A percentile compares a stretch with the other conserved stretches of the same genome.
Conservation (phyloP, 2,888 invertebrate species). For the Drosophila seclusa region DNA sequence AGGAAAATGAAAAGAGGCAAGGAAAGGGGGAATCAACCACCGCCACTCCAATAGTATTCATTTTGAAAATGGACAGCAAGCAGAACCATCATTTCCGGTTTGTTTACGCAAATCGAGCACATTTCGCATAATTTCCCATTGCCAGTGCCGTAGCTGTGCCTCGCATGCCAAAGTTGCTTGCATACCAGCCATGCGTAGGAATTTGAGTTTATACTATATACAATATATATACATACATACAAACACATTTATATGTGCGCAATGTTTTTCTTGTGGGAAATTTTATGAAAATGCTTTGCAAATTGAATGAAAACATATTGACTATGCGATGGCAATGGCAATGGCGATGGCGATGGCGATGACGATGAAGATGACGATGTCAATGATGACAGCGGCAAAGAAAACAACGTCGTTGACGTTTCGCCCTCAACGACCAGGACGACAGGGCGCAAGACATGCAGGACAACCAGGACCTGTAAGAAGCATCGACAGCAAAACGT, state of each 20-base stretch:
- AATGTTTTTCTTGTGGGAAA: constrained; percentile 80
- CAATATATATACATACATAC: constrained; percentile 4
- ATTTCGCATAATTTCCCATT: constrained; percentile 82
- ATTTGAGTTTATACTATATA: constrained; percentile 24
- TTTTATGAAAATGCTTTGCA: constrained; percentile 81
- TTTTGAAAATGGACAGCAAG: constrained; percentile 72
- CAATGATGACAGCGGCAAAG: constrained; percentile 66
- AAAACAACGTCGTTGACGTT: constrained; percentile 74
- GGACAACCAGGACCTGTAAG: constrained; percentile 17
- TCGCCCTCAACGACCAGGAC: constrained; percentile 17
- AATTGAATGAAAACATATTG: constrained; percentile 83
- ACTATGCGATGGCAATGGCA: constrained; percentile 70
- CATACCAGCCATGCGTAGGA: constrained; percentile 46
- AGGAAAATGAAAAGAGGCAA: background rate
- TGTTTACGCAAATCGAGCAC: constrained; percentile 82
- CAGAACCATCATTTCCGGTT: constrained; percentile 81
- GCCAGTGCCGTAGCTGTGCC: constrained; percentile 69
- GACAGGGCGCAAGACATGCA: constrained; percentile 3
- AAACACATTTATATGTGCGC: constrained; percentile 65
- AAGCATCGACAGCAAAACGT: constrained; percentile 63
- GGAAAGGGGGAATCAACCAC: constrained; percentile 4
- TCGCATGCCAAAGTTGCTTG: constrained; percentile 65
- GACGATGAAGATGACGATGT: constrained; percentile 61
- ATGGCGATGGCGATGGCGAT: constrained; percentile 39
- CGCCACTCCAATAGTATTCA: constrained; percentile 36